A percentile compares a stretch with the other conserved stretches of the same genome.
phyloP scores from a whole-genome alignment of 2,888 invertebrate species.

The Drosophila aldrichi region DNA sequence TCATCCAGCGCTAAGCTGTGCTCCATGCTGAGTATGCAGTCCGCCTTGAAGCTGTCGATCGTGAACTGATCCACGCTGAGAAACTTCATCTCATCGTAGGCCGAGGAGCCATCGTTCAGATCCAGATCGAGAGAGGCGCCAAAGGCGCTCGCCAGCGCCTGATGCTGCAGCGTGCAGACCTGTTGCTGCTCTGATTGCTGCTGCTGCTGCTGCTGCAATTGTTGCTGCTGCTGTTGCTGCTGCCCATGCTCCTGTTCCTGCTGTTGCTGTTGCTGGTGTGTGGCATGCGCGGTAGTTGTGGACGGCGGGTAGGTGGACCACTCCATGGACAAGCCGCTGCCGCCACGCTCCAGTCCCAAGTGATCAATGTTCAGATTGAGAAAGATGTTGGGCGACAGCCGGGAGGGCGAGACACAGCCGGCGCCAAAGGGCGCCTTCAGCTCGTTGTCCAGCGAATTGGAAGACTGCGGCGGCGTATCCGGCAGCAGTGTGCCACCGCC shows the following conservation, averaged over 20 bases:
- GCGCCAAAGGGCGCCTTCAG: slow-evolving; percentile 77
- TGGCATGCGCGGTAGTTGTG: slow-evolving; percentile 37
- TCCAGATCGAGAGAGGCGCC: slow-evolving; percentile 76
- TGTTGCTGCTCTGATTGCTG: slow-evolving; percentile 34
- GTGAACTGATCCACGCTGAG: slow-evolving; percentile 85
- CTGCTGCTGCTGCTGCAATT: slow-evolving; percentile 43
- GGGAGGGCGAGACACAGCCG: slow-evolving; percentile 82
- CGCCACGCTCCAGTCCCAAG: slow-evolving; percentile 83
- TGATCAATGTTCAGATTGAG: slow-evolving; percentile 85
- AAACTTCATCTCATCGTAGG: slow-evolving; percentile 85
- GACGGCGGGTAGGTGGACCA: slow-evolving; percentile 82
- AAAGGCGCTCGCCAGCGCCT: slow-evolving; percentile 57
- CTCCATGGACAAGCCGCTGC: slow-evolving; percentile 84
- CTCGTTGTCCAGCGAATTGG: slow-evolving; percentile 84
- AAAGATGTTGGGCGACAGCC: slow-evolving; percentile 85
- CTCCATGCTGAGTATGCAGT: slow-evolving; percentile 85
- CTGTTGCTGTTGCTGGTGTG: slow-evolving; percentile 39
- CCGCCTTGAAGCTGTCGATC: slow-evolving; percentile 85
- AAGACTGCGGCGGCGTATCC: slow-evolving; percentile 84
- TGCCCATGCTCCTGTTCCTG: slow-evolving; percentile 45
- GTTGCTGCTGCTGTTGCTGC: slow-evolving; percentile 36
- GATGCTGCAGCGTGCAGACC: slow-evolving; percentile 48
- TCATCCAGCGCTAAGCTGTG: slow-evolving; percentile 82
- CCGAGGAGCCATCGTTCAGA: slow-evolving; percentile 71
- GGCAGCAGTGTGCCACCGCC: slow-evolving; percentile 80